A percentile compares a stretch with the other conserved stretches of the same genome.
These are phyloP conservation scores for Aplocera efformata DNA, from an alignment of 2,888 invertebrate species.

Conservation along the genomic window DNA sequence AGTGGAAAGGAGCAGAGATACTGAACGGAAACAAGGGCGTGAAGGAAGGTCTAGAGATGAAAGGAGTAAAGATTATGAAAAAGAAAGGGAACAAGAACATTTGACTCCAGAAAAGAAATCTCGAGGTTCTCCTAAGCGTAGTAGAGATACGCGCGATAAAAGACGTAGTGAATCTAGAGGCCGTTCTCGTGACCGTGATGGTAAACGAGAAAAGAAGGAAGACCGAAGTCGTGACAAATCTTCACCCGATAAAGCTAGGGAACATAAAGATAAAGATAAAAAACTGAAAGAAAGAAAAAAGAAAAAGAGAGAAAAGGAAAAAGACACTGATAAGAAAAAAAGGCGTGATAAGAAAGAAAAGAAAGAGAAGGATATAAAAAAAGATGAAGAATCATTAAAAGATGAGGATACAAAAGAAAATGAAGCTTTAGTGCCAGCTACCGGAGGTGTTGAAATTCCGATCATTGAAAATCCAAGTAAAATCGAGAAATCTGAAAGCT, in stretches of 20 bases:
- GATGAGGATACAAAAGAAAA: slow-evolving; percentile 28
- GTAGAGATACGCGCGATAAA: slow-evolving; percentile 60
- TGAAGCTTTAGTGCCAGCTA: slow-evolving; percentile 16
- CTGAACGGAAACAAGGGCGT: slow-evolving; percentile 44
- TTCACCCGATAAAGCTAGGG: slow-evolving; percentile 69
- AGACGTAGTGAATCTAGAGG: slow-evolving; percentile 71
- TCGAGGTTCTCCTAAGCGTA: slow-evolving; percentile 62
- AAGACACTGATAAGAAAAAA: slow-evolving; percentile 73
- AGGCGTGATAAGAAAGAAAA: slow-evolving; percentile 77
- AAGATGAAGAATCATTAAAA: slow-evolving; percentile 41
- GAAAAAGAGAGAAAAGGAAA: slow-evolving; percentile 77
- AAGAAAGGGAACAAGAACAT: slow-evolving; percentile 67
- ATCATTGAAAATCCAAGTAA: slow-evolving; percentile 13
- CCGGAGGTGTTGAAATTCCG: slow-evolving; percentile 5
- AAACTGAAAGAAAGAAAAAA: slow-evolving; percentile 75
- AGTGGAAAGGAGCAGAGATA: slow-evolving; percentile 57
- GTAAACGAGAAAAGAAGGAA: slow-evolving; percentile 77
- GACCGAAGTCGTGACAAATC: slow-evolving; percentile 64
- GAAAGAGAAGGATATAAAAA: slow-evolving; percentile 68
- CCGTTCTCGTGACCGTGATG: slow-evolving; percentile 75
- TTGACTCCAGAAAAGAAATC: slow-evolving; percentile 63
- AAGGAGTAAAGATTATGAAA: slow-evolving; percentile 64
- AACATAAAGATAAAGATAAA: slow-evolving; percentile 80
- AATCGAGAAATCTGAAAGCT: slow-evolving; percentile 25
- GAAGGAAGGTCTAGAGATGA: slow-evolving; percentile 35